A percentile compares a stretch with the other conserved stretches of the same genome.
Evolutionary conservation across 2,113 vertebrate species (phyloP).

Genomic region (Gnathonemus echidnorhynchus): DNA sequence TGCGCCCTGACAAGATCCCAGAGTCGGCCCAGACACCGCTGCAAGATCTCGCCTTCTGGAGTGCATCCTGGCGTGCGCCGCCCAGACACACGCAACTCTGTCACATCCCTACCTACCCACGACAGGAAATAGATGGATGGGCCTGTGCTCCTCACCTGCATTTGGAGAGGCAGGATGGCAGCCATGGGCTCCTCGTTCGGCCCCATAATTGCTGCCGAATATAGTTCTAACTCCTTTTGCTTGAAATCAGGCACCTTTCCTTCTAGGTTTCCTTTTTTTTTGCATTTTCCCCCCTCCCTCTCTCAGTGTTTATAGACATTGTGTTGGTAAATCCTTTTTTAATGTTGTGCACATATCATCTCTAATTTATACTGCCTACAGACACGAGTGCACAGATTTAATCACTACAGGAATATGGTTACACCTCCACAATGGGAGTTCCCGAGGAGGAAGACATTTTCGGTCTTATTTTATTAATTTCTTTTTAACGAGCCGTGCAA

Average conservation of each 20-base stretch:
- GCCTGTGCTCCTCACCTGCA: neutral
- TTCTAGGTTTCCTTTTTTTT: neutral
- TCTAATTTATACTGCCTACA: slow-evolving; percentile 62
- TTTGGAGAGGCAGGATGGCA: no score
- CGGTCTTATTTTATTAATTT: neutral
- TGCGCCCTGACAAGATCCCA: neutral
- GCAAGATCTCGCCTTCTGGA: neutral
- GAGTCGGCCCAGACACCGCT: neutral
- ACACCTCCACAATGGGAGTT: slow-evolving; percentile 31
- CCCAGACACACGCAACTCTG: neutral
- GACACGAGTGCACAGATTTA: slow-evolving; percentile 58
- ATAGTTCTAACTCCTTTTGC: neutral
- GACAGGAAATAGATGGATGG: neutral
- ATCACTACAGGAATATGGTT: slow-evolving; percentile 57
- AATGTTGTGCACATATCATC: slow-evolving; percentile 64
- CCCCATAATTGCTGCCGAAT: neutral
- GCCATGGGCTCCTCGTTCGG: neutral
- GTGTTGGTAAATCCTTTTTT: slow-evolving; percentile 64
- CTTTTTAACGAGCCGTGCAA: neutral
- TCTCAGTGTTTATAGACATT: slow-evolving; percentile 25
- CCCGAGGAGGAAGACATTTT: neutral
- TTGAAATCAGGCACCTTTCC: neutral
- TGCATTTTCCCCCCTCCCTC: neutral
- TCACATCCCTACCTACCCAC: neutral
- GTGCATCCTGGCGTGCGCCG: neutral